These are phyloP conservation scores for Scarus forsteni DNA, from an alignment of 2,797 vertebrate species.

Conservation along the genomic window DNA sequence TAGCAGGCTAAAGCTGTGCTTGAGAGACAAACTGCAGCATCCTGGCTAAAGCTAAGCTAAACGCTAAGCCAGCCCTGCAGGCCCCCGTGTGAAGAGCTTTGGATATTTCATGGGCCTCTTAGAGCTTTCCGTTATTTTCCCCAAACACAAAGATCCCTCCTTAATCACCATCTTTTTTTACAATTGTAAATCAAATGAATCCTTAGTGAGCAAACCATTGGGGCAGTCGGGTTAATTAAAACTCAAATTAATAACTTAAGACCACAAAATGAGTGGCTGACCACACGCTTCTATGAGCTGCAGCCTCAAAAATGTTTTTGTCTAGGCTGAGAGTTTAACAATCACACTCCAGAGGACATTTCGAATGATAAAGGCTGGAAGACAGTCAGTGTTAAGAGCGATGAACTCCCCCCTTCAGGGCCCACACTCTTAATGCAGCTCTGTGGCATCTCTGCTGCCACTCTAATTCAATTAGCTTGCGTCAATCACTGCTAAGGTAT, in stretches of 20 bases:
- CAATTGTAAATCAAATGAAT: constrained; percentile 36
- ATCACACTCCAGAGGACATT: constrained; percentile 47
- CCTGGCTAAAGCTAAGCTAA: constrained; percentile 72
- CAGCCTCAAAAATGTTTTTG: constrained; percentile 51
- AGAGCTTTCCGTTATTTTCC: constrained; percentile 34
- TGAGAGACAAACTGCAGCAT: constrained; percentile 69
- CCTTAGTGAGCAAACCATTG: constrained; percentile 36
- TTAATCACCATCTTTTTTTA: constrained; percentile 30
- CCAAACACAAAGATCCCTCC: constrained; percentile 41
- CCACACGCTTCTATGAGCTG: constrained; percentile 35
- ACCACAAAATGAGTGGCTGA: constrained; percentile 43
- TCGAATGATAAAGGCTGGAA: constrained; percentile 62
- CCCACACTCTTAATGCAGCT: constrained; percentile 70
- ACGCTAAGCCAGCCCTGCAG: constrained; percentile 63
- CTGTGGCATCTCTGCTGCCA: constrained; percentile 63
- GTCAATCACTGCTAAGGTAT: constrained; percentile 80
- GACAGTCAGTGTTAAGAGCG: constrained; percentile 43
- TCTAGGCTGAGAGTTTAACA: constrained; percentile 58
- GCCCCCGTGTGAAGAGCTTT: constrained; percentile 39
- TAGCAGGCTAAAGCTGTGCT: constrained; percentile 78
- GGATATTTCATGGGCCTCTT: constrained; percentile 26
- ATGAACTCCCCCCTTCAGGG: constrained; percentile 60
- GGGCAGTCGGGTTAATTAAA: constrained; percentile 25
- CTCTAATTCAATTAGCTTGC: constrained; percentile 78
- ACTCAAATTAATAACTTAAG: constrained; percentile 2